Conservation (phyloP, 2,888 invertebrate species). For the Seladonia tumulorum region DNA sequence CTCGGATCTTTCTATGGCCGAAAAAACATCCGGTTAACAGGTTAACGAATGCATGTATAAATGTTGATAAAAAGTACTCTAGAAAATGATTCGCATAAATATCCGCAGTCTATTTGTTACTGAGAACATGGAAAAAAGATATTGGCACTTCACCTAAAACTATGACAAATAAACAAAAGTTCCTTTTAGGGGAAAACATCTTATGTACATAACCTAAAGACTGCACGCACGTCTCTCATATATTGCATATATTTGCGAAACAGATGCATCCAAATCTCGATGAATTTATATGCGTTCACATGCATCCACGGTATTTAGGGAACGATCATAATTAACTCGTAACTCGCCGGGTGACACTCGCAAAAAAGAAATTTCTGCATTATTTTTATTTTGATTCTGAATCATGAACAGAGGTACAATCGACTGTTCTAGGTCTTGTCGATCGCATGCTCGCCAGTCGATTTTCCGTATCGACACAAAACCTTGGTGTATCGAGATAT, state of each 20-base stretch:
- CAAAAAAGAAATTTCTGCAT: slow-evolving; percentile 32
- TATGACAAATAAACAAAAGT: slow-evolving; percentile 57
- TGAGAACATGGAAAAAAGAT: neutral
- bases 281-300: neutral
- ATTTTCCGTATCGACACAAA: neutral
- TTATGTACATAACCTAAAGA: slow-evolving; percentile 56
- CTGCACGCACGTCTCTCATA: neutral
- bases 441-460: slow-evolving; percentile 5
- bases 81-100: neutral
- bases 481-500: neutral
- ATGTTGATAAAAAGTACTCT: neutral
- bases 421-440: slow-evolving; percentile 18
- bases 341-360: slow-evolving; percentile 2
- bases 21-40: slow-evolving; percentile 1
- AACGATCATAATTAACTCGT: slow-evolving; percentile 19
- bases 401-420: slow-evolving; percentile 1
- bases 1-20: neutral
- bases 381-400: slow-evolving; percentile 51
- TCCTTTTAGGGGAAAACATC: slow-evolving; percentile 52
- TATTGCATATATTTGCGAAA: neutral
- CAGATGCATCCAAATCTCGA: slow-evolving; percentile 21
- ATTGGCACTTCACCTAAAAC: slow-evolving; percentile 59
- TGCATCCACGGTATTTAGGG: slow-evolving; percentile 10
- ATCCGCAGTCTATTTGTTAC: slow-evolving; percentile 12
- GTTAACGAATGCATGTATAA: neutral